Evolutionary conservation across 2,888 invertebrate species (phyloP), one percentile per base, ranked within the genome.

Genomic region (Epiblema foenella): DNA sequence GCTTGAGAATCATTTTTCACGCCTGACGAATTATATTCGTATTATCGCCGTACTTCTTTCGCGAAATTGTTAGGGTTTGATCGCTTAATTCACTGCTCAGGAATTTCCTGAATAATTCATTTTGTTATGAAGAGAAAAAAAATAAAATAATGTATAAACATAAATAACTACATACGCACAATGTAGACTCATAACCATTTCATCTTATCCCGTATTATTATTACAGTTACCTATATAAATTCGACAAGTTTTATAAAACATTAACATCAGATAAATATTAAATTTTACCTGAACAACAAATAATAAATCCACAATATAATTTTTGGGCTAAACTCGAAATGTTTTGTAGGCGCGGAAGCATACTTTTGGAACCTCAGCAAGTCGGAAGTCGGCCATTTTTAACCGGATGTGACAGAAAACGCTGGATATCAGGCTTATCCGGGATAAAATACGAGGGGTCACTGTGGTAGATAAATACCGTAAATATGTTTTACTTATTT

Each of bases 1-100:
- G 66, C 66, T 71, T 62, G 60, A 51, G 49, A 71, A 56, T 71
- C 66, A 71, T 71, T 67, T 49, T 71, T 71, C 56, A 71, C 56
- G 71, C 60, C 56, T 57, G 49, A 29, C 66, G 66, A 56, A 71
- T 71, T 71, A 71, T 71, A 71, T 60, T 60, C 60, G 62, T 67
- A 71, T 66, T 66, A 71, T 65, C 42, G 20, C 37, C 52, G 42
- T 54, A 65, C 51, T 65, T 52, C 59, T 59, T 65, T 69, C 24
- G 59, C 10, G 49, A 59, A 65, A 17, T 65, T 65, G 49, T 62
- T 63, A 29, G 15, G 51, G 58, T 65, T 59, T 59, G 33, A 59
- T 42, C 54, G 59, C 65, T 70, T 64, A 58, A 69, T 69, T 58
- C 46, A 4, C 42, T 52, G 42, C 51, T 58, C 51, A 9, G 49